A percentile compares a stretch with the other conserved stretches of the same genome.
phyloP scores from a whole-genome alignment of 1,140 invertebrate species.

The Piezodorus guildinii region DNA sequence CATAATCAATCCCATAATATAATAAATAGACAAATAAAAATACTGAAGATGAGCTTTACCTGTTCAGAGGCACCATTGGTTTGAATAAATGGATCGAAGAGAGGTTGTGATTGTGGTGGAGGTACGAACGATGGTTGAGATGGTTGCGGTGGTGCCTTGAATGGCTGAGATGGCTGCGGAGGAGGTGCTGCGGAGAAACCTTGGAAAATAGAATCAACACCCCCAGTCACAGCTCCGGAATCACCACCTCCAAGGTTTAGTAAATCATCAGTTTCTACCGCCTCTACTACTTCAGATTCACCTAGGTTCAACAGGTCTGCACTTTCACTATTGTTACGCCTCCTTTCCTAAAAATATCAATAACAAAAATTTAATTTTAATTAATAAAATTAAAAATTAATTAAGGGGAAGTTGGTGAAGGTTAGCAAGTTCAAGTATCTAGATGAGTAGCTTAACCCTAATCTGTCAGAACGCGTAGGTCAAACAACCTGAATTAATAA shows the following conservation, averaged over 20 bases:
- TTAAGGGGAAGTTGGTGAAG: too few relatives aligned
- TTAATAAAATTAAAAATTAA: too few relatives aligned
- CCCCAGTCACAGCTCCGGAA: background rate
- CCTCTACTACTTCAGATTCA: background rate
- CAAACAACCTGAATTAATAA: too few relatives aligned
- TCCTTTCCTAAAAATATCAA: too few relatives aligned
- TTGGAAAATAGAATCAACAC: background rate
- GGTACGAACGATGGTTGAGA: background rate
- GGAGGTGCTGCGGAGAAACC: background rate
- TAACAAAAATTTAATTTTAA: too few relatives aligned
- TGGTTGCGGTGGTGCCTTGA: background rate
- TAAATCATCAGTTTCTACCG: conserved; percentile 17
- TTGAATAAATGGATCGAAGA: conserved; percentile 2
- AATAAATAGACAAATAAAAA: too few relatives aligned
- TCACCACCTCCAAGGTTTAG: conserved; percentile 18
- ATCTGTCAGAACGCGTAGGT: too few relatives aligned
- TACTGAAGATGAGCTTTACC: background rate
- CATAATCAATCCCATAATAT: too few relatives aligned
- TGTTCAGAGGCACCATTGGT: background rate
- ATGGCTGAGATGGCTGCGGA: background rate
- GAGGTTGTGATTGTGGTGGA: background rate
- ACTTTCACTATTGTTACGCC: background rate
- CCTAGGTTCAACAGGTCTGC: conserved; percentile 6
- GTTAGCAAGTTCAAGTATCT: too few relatives aligned
- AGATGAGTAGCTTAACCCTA: too few relatives aligned